These are phyloP conservation scores for Acanthochromis polyacanthus DNA, from an alignment of 2,113 vertebrate genomes.

Conservation along the genomic window DNA sequence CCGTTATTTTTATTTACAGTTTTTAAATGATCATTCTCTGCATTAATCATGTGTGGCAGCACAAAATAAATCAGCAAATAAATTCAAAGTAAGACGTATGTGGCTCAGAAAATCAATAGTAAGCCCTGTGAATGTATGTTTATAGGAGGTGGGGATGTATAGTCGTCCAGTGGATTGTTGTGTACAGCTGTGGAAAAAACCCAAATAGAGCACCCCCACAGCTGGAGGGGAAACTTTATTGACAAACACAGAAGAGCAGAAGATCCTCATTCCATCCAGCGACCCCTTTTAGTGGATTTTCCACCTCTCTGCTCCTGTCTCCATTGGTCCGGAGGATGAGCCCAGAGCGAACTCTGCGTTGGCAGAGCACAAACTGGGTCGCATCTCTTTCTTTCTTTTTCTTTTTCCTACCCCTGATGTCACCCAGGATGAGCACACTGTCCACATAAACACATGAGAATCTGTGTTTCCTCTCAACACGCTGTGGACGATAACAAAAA, in stretches of 20 bases:
- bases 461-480: neutral
- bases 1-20: too few relatives aligned
- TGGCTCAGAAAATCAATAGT: too few relatives aligned
- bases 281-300: constrained; percentile 17
- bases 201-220: neutral
- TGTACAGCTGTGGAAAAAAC: constrained; percentile 42
- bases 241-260: constrained; percentile 54
- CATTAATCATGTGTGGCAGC: neutral
- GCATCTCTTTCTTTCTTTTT: constrained; percentile 7
- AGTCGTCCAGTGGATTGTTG: neutral
- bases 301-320: constrained; percentile 38
- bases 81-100: too few relatives aligned
- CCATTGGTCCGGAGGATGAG: constrained; percentile 39
- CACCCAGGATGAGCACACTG: neutral
- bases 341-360: constrained; percentile 41
- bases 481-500: constrained; percentile 9
- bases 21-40: neutral
- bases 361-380: constrained; percentile 64
- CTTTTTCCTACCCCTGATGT: neutral
- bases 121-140: too few relatives aligned
- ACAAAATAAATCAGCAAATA: too few relatives aligned
- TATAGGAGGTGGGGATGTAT: neutral
- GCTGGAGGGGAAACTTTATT: constrained; percentile 58
- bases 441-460: neutral
- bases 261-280: constrained; percentile 44